Base-by-base conservation (phyloP, 2,888 invertebrate species). In the Melanchra persicariae region DNA sequence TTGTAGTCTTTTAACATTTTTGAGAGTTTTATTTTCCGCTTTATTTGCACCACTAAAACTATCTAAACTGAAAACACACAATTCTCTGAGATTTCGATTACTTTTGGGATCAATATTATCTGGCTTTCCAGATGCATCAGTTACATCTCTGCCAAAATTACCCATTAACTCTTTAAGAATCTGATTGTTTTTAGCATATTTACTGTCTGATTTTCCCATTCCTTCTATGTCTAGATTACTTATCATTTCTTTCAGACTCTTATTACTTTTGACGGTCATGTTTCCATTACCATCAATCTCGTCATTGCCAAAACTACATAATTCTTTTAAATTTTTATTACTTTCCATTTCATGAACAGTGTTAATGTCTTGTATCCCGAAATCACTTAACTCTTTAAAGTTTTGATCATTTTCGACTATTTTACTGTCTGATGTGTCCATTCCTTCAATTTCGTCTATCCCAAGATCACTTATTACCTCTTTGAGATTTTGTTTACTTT, bases 381-480 rank as follows among this genome's bases (percentile, higher is more conserved):
- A 47, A 47, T 58, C 45, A 77, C 45, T 40, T 40, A 73, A 54
- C 8, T 59, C 77, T 24, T 51, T 26, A 8, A 69, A 12, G 7
- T 77, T 47, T 34, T 70, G 45, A 70, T 77, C 47, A 34, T 26
- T 43, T 40, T 71, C 71, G 9, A 22, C 45, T 45, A 12, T 58
- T 52, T 70, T 69, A 52, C 22, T 58, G 3, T 63, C 61, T 22
- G 55, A 51, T 43, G 52, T 61, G 6, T 77, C 63, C 55, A 67
- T 82, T 19, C 22, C 59, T n/a, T 66, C 43, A 10, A 66, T 34
- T 51, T 66, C 66, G 45, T 63, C 58, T 45, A 59, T 45, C 7
- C 26, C 51, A 66, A 74, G 57, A 60, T 70, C 67, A 52, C 1
- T 49, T 65, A 75, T 72, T 34, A 78, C 43, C 22, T 83, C 77